Percentiles rank a stretch among this genome's conserved stretches.
These are phyloP conservation scores for Corythornis vintsioides DNA, from an alignment of 2,113 vertebrate genomes.

Conservation along the genomic window DNA sequence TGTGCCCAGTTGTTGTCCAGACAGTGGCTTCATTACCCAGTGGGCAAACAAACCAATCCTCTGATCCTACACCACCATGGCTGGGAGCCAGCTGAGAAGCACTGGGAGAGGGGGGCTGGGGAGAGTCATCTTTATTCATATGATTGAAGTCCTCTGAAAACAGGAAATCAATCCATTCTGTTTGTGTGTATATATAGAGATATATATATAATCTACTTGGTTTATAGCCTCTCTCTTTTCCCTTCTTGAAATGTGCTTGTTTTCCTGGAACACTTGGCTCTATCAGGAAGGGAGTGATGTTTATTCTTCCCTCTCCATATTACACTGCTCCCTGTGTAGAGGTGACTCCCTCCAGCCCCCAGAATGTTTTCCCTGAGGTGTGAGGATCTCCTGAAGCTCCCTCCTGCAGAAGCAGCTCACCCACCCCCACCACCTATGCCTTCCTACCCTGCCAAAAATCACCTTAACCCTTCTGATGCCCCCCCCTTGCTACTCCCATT, in stretches of 20 bases:
- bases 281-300: neutral
- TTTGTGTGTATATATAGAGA: neutral
- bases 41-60: no score
- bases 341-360: neutral
- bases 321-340: neutral
- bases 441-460: neutral
- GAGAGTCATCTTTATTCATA: slow-evolving; percentile 48
- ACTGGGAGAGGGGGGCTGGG: neutral
- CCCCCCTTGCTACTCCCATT: neutral
- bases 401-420: neutral
- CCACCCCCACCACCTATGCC: neutral
- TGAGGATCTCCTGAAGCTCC: neutral
- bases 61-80: neutral
- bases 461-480: neutral
- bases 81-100: slow-evolving; percentile 26
- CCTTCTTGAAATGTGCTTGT: neutral
- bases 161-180: slow-evolving; percentile 24
- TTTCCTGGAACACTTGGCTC: slow-evolving; percentile 24
- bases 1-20: neutral
- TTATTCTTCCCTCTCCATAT: neutral
- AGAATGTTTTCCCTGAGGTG: neutral
- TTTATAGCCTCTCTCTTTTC: neutral
- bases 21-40: no score
- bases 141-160: neutral
- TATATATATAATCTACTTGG: neutral